phyloP scores from a whole-genome alignment of 2,888 invertebrate species.

The Orthosia gothica region DNA sequence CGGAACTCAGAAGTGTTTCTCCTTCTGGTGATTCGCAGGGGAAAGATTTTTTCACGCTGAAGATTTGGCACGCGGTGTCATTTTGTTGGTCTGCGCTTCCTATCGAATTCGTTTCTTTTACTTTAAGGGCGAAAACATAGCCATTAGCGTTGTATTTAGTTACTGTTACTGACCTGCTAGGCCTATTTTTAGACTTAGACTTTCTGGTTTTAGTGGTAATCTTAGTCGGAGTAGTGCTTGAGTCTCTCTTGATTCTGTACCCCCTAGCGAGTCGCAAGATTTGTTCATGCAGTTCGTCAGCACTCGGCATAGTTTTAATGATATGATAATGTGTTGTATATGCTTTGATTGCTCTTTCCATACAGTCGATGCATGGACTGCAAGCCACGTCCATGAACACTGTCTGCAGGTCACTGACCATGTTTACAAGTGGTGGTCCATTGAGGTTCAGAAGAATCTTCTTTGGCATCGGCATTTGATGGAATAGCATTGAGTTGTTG shows the following conservation, averaged over 20 bases:
- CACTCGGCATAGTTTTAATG: slow-evolving; percentile 49
- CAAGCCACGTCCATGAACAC: slow-evolving; percentile 75
- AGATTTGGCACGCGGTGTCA: slow-evolving; percentile 77
- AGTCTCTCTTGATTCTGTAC: slow-evolving; percentile 70
- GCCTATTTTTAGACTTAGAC: slow-evolving; percentile 67
- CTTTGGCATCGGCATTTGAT: slow-evolving; percentile 57
- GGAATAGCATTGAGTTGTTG: slow-evolving; percentile 39
- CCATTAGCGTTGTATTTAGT: slow-evolving; percentile 80
- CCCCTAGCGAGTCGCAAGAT: slow-evolving; percentile 57
- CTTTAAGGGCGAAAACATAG: slow-evolving; percentile 80
- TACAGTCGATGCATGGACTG: slow-evolving; percentile 76
- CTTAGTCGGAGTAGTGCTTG: slow-evolving; percentile 15
- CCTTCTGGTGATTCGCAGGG: slow-evolving; percentile 79
- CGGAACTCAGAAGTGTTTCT: slow-evolving; percentile 70
- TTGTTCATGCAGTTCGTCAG: slow-evolving; percentile 70
- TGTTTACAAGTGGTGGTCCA: slow-evolving; percentile 61
- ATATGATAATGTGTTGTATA: slow-evolving; percentile 62
- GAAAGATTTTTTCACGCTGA: slow-evolving; percentile 78
- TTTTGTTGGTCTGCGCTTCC: slow-evolving; percentile 48
- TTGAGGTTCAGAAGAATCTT: slow-evolving; percentile 71
- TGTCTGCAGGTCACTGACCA: slow-evolving; percentile 69
- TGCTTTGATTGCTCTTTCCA: slow-evolving; percentile 77
- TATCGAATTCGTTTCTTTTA: slow-evolving; percentile 74
- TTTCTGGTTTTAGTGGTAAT: slow-evolving; percentile 60
- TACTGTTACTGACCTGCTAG: slow-evolving; percentile 72